These are phyloP conservation scores for Abrostola tripartita DNA, from an alignment of 2,888 invertebrate genomes.

Conservation along the genomic window DNA sequence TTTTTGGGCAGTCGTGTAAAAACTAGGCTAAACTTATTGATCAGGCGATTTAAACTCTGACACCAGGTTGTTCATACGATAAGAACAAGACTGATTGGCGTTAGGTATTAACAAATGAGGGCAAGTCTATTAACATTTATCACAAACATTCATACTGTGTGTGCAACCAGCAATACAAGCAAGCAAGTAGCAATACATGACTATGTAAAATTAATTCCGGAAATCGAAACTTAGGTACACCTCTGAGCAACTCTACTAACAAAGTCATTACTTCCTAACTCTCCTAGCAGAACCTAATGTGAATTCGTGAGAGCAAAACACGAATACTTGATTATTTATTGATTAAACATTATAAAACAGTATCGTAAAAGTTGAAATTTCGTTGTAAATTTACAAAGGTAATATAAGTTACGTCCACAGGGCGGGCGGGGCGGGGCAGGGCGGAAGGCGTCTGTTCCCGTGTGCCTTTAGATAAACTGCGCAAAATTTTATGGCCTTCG, in stretches of 20 bases:
- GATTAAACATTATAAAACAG: constrained; percentile 38
- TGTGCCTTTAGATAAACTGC: constrained; percentile 20
- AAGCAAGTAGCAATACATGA: no score
- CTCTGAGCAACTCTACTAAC: background rate
- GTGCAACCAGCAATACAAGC: no score
- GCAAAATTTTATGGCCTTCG: constrained; percentile 34
- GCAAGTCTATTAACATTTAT: no score
- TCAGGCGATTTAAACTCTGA: no score
- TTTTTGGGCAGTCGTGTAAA: no score
- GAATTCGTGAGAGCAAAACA: constrained; percentile 19
- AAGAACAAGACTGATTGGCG: no score
- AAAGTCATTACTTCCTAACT: background rate
- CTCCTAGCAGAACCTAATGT: background rate
- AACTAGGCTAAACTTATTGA: no score
- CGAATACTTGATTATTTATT: constrained; percentile 22
- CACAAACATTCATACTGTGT: no score
- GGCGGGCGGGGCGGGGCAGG: background rate
- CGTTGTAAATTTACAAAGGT: constrained; percentile 29
- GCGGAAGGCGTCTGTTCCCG: constrained; percentile 4
- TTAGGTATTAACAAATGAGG: no score
- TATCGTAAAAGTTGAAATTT: constrained; percentile 39
- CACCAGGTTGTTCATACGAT: no score
- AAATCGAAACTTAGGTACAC: no score
- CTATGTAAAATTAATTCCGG: no score
- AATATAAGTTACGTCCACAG: constrained; percentile 23